Evolutionary conservation across 2,113 vertebrate species (phyloP), one percentile per base, ranked within the genome.

Genomic region (Chaetops frenatus): DNA sequence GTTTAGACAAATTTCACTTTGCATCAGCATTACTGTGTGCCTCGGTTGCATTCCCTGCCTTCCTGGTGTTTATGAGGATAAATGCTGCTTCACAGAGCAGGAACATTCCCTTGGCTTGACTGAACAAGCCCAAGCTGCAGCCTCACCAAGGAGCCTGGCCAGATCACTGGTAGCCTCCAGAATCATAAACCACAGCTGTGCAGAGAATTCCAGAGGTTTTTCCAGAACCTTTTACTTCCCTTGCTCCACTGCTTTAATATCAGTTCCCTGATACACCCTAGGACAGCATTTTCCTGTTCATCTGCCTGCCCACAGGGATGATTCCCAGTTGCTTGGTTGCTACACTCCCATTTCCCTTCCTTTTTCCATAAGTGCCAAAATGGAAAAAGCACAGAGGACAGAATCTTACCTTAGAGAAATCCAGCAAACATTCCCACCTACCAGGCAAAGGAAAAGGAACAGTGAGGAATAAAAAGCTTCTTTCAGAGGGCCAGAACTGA

Each of bases 1-100:
- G 95, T 88, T 94, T 47, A 96, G 95, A 94, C 95, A 94, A 51
- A 90, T 90, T 58, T 78, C 13, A 20, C 36, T 92, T 45, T 73
- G 90, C 91, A 66, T 93, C 86, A 83, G 86, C 86, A 33, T 70
- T 88, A 14, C 58, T 16, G 71, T 5, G 58, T 22, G 85, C 85
- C 69, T 61, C 15, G 6, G n/a, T 11, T 31, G 42, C n/a, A 6
- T 15, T 56, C 45, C 54, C 91, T 65, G 76, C 71, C 81, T 67
- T 27, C 4, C 84, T 11, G 74, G 71, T 53, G 17, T 9, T 65
- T 20, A 17, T 8, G 87, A 80, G 79, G 79, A 57, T 24, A 65
- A 86, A 36, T 2, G 31, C 31, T 36, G 56, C 56, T 8, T 65
- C 71, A 2, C 40, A 4, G 17, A 64, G 93, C 65, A 71, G 35